Conservation (phyloP, 2,113 vertebrate species). For the Ifrita kowaldi region DNA sequence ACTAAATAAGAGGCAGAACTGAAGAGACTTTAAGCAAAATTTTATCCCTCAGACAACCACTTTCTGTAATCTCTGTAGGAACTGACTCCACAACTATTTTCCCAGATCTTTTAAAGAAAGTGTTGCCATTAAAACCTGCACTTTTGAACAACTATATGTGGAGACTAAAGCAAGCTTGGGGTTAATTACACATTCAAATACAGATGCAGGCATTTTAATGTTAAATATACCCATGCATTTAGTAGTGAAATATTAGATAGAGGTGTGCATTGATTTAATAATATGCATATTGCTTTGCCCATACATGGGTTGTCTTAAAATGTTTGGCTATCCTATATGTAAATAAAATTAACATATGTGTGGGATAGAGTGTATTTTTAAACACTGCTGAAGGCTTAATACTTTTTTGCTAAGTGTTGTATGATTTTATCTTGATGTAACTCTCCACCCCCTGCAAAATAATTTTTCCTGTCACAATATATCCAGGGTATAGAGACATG, state of each 20-base stretch:
- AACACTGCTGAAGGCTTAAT: neutral
- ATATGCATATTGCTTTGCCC: neutral
- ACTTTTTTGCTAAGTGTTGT: neutral
- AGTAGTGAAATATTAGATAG: neutral
- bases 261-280: neutral
- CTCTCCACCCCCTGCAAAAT: neutral
- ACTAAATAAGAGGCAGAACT: constrained; percentile 66
- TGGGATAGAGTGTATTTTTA: neutral
- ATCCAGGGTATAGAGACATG: neutral
- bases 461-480: neutral
- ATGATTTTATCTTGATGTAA: neutral
- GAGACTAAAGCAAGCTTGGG: neutral
- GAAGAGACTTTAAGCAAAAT: constrained; percentile 38
- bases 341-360: neutral
- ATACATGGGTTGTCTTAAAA: neutral
- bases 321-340: neutral
- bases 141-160: neutral
- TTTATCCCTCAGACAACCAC: neutral
- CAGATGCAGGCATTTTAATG: neutral
- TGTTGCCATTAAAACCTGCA: neutral
- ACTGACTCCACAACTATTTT: neutral
- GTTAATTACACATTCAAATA: neutral
- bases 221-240: neutral
- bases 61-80: constrained; percentile 2
- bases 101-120: constrained; percentile 7